Base-by-base conservation (phyloP, 2,797 vertebrate species). In the Toxotes lorentzi region DNA sequence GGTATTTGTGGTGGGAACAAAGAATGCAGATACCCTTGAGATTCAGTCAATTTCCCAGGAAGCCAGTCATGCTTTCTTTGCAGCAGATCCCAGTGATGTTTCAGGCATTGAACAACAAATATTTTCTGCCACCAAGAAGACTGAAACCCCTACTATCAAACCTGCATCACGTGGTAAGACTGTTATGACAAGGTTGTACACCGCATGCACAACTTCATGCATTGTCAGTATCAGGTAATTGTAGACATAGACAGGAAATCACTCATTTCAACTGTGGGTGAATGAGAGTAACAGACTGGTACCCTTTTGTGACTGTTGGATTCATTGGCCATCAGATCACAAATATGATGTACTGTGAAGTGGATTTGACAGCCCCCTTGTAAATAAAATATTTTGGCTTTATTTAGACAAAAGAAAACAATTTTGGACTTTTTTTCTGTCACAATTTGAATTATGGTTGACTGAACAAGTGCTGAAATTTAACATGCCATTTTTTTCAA, bases 41-140 rank as follows among this genome's bases (percentile, higher is more conserved):
- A 86, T 94, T 50, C 92, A 92, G 80, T 79, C 84, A 12, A 90
- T 94, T 69, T 86, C 94, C 73, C 82, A 91, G 51, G 75, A 91
- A 51, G 76, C 91, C n/a, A 86, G 69, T 73, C 81, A 38, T 77
- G 86, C 87, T 51, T 92, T 92, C 73, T 70, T 88, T 82, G 79
- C 60, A 64, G 70, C 73, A 66, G 85, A 93, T 71, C 79, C 84
- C 53, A 83, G 67, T 70, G 75, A 88, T 68, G 74, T 93, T 56
- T 76, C 81, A 75, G 72, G 17, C 51, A 83, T 91, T 84, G 87
- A 92, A 73, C 84, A 85, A 78, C 74, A 90, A 80, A 64, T 95
- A 54, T 63, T 88, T 38, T 83, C 85, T 76, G 63, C 69, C 50
- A 78, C 86, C 45, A 78, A 76, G 47, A 84, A 50, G 35, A 17